Evolutionary conservation across 2,113 vertebrate species (phyloP).

Genomic region (Rutilus rutilus): DNA sequence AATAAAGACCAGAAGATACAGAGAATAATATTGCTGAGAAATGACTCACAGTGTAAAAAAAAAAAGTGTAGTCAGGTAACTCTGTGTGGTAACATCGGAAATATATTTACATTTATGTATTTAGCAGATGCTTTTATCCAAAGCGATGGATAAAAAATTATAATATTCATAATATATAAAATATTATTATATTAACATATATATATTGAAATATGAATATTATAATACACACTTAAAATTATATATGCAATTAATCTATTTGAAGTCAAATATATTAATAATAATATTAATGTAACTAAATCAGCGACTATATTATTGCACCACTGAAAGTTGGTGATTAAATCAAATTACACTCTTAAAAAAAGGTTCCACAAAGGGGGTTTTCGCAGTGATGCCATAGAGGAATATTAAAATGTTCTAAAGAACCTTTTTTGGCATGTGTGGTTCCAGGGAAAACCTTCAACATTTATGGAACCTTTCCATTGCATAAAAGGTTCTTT

Average conservation of each 20-base stretch:
- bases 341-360: background rate
- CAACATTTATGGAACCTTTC: background rate
- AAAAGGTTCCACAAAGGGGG: background rate
- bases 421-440: background rate
- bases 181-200: no score
- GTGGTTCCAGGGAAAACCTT: background rate
- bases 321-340: background rate
- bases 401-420: no score
- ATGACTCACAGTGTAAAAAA: slow-evolving; percentile 3
- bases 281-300: background rate
- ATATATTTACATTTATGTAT: background rate
- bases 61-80: background rate
- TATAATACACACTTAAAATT: no score
- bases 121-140: no score
- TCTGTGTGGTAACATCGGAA: background rate
- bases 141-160: no score
- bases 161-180: no score
- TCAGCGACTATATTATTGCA: background rate
- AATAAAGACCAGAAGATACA: slow-evolving; percentile 12
- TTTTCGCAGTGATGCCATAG: no score
- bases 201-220: no score
- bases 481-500: background rate
- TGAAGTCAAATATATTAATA: background rate
- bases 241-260: no score
- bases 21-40: background rate